Percentiles rank a stretch among this genome's conserved stretches.
These are phyloP conservation scores for Cherax quadricarinatus DNA, from an alignment of 1,140 invertebrate species.

Conservation along the genomic window DNA sequence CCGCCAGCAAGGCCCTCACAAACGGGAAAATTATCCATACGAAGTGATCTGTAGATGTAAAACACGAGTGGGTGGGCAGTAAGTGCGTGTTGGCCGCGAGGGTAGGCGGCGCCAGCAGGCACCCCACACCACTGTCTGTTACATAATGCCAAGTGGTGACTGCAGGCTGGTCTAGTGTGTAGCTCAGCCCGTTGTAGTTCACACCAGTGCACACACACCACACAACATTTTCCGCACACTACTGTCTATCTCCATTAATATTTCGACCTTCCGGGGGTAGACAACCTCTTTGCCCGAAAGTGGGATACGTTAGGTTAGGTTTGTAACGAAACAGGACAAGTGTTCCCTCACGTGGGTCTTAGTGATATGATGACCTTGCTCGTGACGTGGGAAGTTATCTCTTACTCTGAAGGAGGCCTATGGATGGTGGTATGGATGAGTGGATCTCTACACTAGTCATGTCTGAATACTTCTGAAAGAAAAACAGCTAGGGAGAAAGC, in stretches of 20 bases:
- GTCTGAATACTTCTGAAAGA: too few relatives aligned
- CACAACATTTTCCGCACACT: background rate
- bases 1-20: background rate
- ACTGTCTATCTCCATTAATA: background rate
- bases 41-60: background rate
- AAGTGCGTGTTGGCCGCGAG: background rate
- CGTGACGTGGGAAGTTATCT: too few relatives aligned
- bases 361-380: too few relatives aligned
- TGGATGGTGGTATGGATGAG: too few relatives aligned
- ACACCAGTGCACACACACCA: background rate
- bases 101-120: background rate
- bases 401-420: too few relatives aligned
- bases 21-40: background rate
- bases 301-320: too few relatives aligned
- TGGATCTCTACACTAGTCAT: too few relatives aligned
- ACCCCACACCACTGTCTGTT: background rate
- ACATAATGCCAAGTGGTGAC: background rate
- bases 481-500: too few relatives aligned
- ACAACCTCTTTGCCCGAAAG: too few relatives aligned
- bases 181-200: background rate
- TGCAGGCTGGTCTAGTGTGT: too few relatives aligned
- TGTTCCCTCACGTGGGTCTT: too few relatives aligned
- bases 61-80: background rate
- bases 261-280: background rate
- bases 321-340: too few relatives aligned